Evolutionary conservation across 2,888 invertebrate species (phyloP), one percentile per base, ranked within the genome.

Genomic region (Bursaphelenchus okinawaensis): DNA sequence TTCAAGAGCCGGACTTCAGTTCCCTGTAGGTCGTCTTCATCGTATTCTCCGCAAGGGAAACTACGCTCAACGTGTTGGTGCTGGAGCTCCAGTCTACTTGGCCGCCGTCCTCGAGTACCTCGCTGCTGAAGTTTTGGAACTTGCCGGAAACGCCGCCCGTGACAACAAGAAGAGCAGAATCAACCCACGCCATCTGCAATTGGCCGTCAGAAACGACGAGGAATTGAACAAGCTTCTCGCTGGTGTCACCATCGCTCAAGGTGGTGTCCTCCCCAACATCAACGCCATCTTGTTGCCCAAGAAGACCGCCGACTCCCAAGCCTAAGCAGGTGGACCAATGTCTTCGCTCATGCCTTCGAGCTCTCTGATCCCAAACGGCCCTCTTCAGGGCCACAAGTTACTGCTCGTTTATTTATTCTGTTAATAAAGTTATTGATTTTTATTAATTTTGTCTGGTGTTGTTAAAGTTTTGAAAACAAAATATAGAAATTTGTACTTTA

Each of bases 211-310:
- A 62, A 79, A 79, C 70, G 79, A 79, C 75, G 79, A 79, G 66
- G 79, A 79, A 69, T 60, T 79, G 66, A 79, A 80, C 73, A 78
- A 77, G n/a, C 69, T 79, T 55, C 68, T 80, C 63, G 58, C 69
- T 27, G 69, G 67, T 9, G 90, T 91, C 1, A 90, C 90, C 20
- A 91, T 91, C 80, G 88, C 90, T 26, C 89, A 91, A 84, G 91
- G 91, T 67, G 91, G 91, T 75, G 91, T 91, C 0, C 83, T 92
- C 79, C 80, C 80, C 65, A 80, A 80, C 75, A 77, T 80, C 73
- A 77, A 80, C 67, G 77, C 80, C 51, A 73, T 75, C 58, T 75
- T 80, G 62, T 75, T 81, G 55, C 80, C 80, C 70, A 80, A 81
- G 76, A 81, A 80, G 75, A 77, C 70, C 40, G 40, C 16, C 12